These are phyloP conservation scores for Haemorhous mexicanus DNA, from an alignment of 2,113 vertebrate genomes.

Conservation along the genomic window DNA sequence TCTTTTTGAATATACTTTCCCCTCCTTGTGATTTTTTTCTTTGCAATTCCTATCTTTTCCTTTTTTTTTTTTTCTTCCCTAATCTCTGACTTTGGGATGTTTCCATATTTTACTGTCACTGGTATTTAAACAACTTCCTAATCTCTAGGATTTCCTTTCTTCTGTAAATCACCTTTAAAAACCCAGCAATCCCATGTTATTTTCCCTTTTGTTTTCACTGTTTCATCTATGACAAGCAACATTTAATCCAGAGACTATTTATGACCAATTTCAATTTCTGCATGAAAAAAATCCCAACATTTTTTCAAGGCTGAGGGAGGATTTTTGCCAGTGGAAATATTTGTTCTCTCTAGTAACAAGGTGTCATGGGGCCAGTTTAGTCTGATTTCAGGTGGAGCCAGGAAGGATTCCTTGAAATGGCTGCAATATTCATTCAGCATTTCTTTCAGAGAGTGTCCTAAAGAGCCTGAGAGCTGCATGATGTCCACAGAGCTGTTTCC, in stretches of 20 bases:
- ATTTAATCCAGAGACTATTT: conserved; percentile 52
- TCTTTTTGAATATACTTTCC: not conserved
- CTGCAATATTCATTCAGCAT: conserved; percentile 20
- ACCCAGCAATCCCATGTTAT: conserved; percentile 31
- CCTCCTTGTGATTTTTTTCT: conserved; percentile 31
- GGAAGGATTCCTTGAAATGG: not conserved
- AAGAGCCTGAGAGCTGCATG: not conserved
- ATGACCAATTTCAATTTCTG: conserved; percentile 58
- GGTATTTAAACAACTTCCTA: conserved; percentile 59
- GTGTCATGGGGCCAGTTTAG: not conserved
- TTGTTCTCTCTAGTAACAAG: conserved; percentile 49
- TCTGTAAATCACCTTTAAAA: conserved; percentile 63
- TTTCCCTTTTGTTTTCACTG: conserved; percentile 43
- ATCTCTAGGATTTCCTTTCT: conserved; percentile 57
- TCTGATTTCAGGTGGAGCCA: not conserved
- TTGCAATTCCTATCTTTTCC: not conserved
- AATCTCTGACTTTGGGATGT: conserved; percentile 49
- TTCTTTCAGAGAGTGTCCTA: not conserved
- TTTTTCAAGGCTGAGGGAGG: conserved; percentile 32
- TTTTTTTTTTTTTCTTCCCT: not conserved
- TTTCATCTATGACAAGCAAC: conserved; percentile 55
- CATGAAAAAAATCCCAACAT: not conserved
- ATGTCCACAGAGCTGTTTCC: not conserved
- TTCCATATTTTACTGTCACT: conserved; percentile 50
- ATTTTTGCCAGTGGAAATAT: conserved; percentile 52